A percentile compares a stretch with the other conserved stretches of the same genome.
phyloP scores from a whole-genome alignment of 2,113 vertebrate genomes.

The Bubo scandiacus region DNA sequence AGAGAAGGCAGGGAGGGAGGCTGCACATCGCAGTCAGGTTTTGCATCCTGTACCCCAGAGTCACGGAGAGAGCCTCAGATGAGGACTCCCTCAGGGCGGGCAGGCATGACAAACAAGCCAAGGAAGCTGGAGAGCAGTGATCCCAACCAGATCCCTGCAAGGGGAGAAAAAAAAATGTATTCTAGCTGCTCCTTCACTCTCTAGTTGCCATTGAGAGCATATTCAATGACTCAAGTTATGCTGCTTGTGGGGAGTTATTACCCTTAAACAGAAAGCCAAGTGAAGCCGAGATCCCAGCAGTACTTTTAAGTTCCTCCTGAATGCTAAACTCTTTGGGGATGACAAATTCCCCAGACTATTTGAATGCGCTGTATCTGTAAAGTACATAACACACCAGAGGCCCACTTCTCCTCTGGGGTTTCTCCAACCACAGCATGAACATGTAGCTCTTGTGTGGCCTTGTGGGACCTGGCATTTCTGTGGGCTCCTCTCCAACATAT shows the following conservation, averaged over 20 bases:
- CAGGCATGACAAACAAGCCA: fast-evolving
- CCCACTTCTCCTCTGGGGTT: not conserved
- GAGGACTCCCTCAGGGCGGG: fast-evolving
- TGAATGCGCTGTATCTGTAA: not conserved
- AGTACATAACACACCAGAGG: not conserved
- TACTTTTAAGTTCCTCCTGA: not conserved
- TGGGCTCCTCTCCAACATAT: not conserved
- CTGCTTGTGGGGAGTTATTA: fast-evolving
- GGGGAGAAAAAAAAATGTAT: not conserved
- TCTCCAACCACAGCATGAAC: not conserved
- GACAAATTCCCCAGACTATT: not conserved
- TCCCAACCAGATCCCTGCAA: not conserved
- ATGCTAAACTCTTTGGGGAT: not conserved
- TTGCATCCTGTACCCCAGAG: not conserved
- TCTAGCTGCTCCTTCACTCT: not conserved
- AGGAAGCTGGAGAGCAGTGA: not conserved
- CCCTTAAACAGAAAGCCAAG: not conserved
- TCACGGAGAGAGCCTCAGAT: not conserved
- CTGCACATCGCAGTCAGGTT: not conserved
- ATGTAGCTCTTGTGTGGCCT: not conserved
- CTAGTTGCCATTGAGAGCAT: fast-evolving
- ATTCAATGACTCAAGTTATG: not conserved
- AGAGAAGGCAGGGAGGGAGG: not conserved
- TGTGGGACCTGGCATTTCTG: not conserved
- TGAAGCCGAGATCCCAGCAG: not conserved